Evolutionary conservation across 2,888 invertebrate genomes (phyloP), one percentile per base, ranked within the genome.

Genomic region (Lacanobia oleracea): DNA sequence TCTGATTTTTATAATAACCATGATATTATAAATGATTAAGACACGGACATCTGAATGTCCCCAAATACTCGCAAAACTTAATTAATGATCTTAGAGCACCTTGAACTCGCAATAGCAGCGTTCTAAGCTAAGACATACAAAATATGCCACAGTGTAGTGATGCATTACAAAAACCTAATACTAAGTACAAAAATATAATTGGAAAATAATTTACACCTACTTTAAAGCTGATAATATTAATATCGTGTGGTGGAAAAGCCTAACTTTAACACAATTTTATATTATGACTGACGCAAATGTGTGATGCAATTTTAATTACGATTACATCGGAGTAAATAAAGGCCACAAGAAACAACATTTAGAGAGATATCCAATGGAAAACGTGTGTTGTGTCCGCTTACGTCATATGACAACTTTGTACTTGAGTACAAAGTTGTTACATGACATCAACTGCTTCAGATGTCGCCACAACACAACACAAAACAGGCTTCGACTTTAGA

Each of bases 131-230:
- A 77, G 60, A 73, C 71, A 77, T 77, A 70, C 77, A 74, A 70
- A 69, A 76, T 75, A 82, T 79, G 73, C 75, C 82, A 81, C 72
- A 73, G 79, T 77, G 65, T 60, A 56, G 77, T 82, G 82, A 82
- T 83, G 80, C 74, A 81, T 67, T 75, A 76, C 75, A 80, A 81
- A 82, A 88, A 87, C 87, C 91, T 91, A 89, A 75, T 65, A 61
- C 90, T 93, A 93, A 89, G 88, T 93, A 94, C 89, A 93, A 93
- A 93, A 93, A 93, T 93, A 93, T 90, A 92, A 91, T 91, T 91
- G 86, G 85, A 92, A 93, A 89, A 83, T 79, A 90, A 88, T 89
- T 90, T 91, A 92, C 85, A 89, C 78, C 93, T 93, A 94, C 83
- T 87, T 94, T 94, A 94, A 94, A 94, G 94, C 94, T 94, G 91